These are phyloP conservation scores for Ephydatia muelleri DNA, from an alignment of 37 sponge, comb jelly and placozoan genomes.

Conservation along the genomic window DNA sequence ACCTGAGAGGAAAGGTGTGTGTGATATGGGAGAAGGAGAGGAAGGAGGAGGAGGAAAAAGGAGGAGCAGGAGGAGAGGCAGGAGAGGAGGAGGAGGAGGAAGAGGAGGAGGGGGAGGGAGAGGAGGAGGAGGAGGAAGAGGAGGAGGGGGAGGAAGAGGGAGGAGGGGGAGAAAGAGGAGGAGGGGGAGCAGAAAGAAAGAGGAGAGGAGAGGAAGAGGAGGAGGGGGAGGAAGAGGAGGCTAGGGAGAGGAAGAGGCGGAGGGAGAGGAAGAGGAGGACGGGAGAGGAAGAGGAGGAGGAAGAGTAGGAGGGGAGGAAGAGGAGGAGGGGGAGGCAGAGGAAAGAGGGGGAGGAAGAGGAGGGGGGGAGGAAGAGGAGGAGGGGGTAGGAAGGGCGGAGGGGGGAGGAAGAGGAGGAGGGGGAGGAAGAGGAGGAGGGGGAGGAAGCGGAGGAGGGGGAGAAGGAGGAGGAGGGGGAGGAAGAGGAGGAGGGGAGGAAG, in stretches of 20 bases:
- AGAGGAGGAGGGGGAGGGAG: background rate
- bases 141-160: background rate
- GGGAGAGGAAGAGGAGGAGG: background rate
- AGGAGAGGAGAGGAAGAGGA: background rate
- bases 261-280: background rate
- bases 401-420: slow-evolving; percentile 3
- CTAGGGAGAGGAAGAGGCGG: background rate
- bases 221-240: background rate
- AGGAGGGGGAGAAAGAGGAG: no score
- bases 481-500: background rate
- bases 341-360: background rate
- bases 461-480: slow-evolving; percentile 4
- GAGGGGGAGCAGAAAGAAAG: background rate
- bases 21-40: slow-evolving; percentile 10
- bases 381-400: no score
- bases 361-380: background rate
- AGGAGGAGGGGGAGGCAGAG: background rate
- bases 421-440: slow-evolving; percentile 16
- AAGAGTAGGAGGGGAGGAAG: background rate
- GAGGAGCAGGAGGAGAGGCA: slow-evolving; percentile 19
- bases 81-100: background rate
- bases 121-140: background rate
- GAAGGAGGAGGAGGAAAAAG: background rate
- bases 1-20: slow-evolving; percentile 44
- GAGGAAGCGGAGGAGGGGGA: no score